phyloP scores from a whole-genome alignment of 2,888 invertebrate genomes.

The Leptinotarsa rubiginosa region DNA sequence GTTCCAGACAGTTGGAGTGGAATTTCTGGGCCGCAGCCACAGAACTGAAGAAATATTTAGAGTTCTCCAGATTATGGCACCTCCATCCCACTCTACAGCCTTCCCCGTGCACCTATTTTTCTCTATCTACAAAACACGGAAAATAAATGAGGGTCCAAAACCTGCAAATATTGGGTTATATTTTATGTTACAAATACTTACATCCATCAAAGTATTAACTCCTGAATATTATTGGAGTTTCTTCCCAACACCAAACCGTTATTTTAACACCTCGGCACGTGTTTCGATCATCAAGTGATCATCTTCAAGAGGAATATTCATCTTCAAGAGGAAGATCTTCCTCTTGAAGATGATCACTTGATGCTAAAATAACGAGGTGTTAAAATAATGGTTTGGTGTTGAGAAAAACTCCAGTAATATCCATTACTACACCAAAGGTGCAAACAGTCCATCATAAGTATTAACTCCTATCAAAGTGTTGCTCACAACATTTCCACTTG shows the following conservation, averaged over 20 bases:
- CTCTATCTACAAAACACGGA: slow-evolving; percentile 57
- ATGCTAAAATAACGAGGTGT: too few relatives aligned
- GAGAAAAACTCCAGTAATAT: too few relatives aligned
- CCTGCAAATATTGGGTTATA: background rate
- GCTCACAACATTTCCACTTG: slow-evolving; percentile 68
- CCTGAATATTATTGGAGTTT: too few relatives aligned
- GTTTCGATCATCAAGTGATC: too few relatives aligned
- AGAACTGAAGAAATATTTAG: slow-evolving; percentile 70
- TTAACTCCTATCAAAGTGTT: slow-evolving; percentile 74
- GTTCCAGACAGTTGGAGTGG: slow-evolving; percentile 69
- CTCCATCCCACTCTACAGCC: slow-evolving; percentile 71
- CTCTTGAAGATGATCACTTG: too few relatives aligned
- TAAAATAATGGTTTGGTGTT: too few relatives aligned
- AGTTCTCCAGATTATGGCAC: slow-evolving; percentile 65
- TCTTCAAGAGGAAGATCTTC: too few relatives aligned
- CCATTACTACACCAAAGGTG: too few relatives aligned
- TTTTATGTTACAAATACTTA: slow-evolving; percentile 54
- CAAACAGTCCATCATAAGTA: too few relatives aligned
- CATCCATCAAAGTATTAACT: slow-evolving; percentile 72
- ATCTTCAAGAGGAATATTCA: too few relatives aligned
- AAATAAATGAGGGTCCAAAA: background rate
- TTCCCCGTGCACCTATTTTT: slow-evolving; percentile 70
- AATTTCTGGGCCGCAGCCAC: slow-evolving; percentile 68
- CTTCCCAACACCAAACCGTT: too few relatives aligned
- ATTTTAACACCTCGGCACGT: too few relatives aligned